Evolutionary conservation across 2,113 vertebrate genomes (phyloP), one percentile per base, ranked within the genome.

Genomic region (Corvus cornix): DNA sequence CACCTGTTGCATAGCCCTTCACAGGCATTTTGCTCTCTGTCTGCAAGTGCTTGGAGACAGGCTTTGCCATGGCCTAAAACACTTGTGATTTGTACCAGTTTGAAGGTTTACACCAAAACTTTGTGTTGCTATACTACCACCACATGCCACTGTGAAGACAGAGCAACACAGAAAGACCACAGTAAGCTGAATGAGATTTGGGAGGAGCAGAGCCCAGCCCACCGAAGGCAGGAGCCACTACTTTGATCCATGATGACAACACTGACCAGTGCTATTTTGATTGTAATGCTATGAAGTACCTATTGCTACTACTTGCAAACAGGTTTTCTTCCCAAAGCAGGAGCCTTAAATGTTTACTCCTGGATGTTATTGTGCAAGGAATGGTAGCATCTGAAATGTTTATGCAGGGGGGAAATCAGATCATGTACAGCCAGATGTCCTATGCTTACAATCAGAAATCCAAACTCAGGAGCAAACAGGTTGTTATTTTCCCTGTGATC

Each of bases 71-170:
- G 22, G 60, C 56, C 48, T 31, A 4, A 30, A 84, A 16, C 16
- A 30, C 39, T 44, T 5, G 0, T 13, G 35, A 26, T 68, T 63
- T 52, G 27, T 46, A 27, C 12, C 26, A 72, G 30, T 5, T 3
- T 30, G 35, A 58, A 66, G 5, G 43, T 49, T 75, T 49, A 13
- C 7, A 51, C 20, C 35, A 87, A 46, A 44, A 13, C 13, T 52
- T 60, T 0, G 0, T 12, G 51, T 11, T 24, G 41, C 44, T 37
- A 16, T 3, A 14, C 18, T 58, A 15, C 17, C 0, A 7, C 39
- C 24, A n/a, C 19, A 2, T 7, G 6, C 44, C 67, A 24, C 75
- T 48, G 63, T 51, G 27, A 21, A 22, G 37, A 31, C 56, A 63
- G 52, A 77, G 64, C 64, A 46, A 23, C 52, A 27, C 48, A 20